These are phyloP conservation scores for human (Homo sapiens) DNA, from an alignment of 2,113 vertebrate genomes.

Conservation along the genomic window DNA sequence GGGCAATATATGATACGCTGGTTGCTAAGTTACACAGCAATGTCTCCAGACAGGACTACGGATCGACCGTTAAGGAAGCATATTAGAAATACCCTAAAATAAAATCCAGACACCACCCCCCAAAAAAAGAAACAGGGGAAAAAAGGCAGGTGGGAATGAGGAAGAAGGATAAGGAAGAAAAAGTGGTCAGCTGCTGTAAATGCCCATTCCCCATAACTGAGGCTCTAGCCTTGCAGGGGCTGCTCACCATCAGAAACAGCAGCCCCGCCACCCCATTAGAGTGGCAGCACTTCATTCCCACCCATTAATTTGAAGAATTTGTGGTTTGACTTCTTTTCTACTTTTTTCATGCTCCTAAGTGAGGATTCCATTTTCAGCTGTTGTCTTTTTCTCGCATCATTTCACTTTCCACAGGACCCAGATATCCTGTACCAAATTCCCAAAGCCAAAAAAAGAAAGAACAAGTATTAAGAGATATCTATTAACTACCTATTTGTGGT, in stretches of 20 bases:
- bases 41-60: neutral
- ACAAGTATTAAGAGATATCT: neutral
- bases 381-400: neutral
- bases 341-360: neutral
- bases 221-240: neutral
- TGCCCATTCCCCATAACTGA: neutral
- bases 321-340: neutral
- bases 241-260: neutral
- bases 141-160: neutral
- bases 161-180: neutral
- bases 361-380: neutral
- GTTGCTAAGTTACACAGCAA: slow-evolving; percentile 74
- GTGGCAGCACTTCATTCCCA: neutral
- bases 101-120: neutral
- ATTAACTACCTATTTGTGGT: neutral
- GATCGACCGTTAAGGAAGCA: neutral
- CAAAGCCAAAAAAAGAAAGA: neutral
- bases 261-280: rapidly evolving
- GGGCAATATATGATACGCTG: neutral
- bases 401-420: neutral
- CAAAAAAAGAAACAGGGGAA: too few species aligned
- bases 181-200: neutral
- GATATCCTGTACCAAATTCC: neutral
- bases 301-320: neutral
- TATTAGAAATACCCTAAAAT: slow-evolving; percentile 37